Percentiles rank a stretch among this genome's conserved stretches.
These are phyloP conservation scores for Engystomops pustulosus DNA, from an alignment of 2,113 vertebrate species.

Conservation along the genomic window DNA sequence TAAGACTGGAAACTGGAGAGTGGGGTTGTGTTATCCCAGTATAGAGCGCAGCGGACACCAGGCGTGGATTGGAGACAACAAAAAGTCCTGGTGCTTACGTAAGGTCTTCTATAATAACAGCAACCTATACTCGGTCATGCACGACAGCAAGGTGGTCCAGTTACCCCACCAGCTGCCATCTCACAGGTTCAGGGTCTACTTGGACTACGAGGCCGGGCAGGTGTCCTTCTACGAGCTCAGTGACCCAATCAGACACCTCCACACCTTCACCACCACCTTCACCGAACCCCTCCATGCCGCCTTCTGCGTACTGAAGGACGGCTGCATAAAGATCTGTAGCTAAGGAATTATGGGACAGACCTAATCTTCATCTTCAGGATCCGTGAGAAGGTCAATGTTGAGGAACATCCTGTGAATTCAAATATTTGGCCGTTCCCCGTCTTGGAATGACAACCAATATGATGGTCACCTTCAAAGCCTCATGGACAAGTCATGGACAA, in stretches of 20 bases:
- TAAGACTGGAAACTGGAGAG: slow-evolving; percentile 17
- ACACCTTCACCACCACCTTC: slow-evolving; percentile 47
- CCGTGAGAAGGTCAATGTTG: too few relatives aligned
- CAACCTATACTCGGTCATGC: neutral
- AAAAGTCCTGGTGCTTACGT: slow-evolving; percentile 46
- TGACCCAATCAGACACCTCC: slow-evolving; percentile 22
- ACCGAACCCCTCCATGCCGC: slow-evolving; percentile 24
- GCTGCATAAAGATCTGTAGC: neutral
- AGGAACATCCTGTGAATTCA: too few relatives aligned
- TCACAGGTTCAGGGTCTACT: slow-evolving; percentile 2
- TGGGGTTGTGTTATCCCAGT: slow-evolving; percentile 27
- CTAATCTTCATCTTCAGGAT: too few relatives aligned
- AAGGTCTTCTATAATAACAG: neutral
- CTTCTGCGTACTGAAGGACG: slow-evolving; percentile 2
- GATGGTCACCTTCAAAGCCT: too few relatives aligned
- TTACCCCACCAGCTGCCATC: neutral
- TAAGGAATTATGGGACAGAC: neutral
- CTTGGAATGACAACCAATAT: too few relatives aligned
- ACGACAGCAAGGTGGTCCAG: neutral
- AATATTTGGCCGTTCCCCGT: too few relatives aligned
- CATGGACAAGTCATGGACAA: too few relatives aligned
- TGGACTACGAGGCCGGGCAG: slow-evolving; percentile 22
- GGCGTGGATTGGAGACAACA: slow-evolving; percentile 24
- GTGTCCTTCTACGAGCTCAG: slow-evolving; percentile 33
- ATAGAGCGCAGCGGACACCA: neutral